A percentile compares a stretch with the other conserved stretches of the same genome.
Conservation (phyloP, 1,140 invertebrate species). For the Ceratosolen solmsi region DNA sequence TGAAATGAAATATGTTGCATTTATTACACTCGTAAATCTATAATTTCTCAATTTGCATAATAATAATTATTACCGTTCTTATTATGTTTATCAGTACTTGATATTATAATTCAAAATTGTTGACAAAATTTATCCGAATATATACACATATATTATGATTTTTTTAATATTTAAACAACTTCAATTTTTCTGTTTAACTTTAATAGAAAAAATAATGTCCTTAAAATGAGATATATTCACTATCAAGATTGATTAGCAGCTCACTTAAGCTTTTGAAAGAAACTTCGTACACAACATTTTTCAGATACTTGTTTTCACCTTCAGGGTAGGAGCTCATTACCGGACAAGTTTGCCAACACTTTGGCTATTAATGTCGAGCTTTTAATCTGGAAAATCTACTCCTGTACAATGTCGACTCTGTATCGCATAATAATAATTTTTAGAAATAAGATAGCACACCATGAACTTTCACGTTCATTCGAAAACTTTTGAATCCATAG, state of each 20-base stretch:
- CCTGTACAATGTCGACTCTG: background rate
- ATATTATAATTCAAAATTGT: too few relatives aligned
- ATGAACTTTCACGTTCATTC: too few relatives aligned
- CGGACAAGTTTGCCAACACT: background rate
- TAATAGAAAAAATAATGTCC: background rate
- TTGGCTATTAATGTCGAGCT: background rate
- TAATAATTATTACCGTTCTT: too few relatives aligned
- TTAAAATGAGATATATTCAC: background rate
- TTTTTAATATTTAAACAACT: too few relatives aligned
- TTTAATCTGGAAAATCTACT: background rate
- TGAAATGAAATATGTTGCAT: too few relatives aligned
- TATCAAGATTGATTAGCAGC: slow-evolving; percentile 1
- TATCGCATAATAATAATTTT: background rate
- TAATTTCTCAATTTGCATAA: too few relatives aligned
- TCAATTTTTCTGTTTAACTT: too few relatives aligned
- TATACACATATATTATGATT: too few relatives aligned
- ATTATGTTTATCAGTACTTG: too few relatives aligned
- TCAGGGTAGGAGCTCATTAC: background rate
- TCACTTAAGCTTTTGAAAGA: background rate
- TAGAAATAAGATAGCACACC: background rate
- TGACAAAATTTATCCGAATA: too few relatives aligned
- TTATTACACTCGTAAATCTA: too few relatives aligned
- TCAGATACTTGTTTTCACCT: background rate
- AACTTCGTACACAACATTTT: background rate
- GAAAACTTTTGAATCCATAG: too few relatives aligned